Conservation (phyloP, 2,113 vertebrate genomes). For the Mola mola region DNA sequence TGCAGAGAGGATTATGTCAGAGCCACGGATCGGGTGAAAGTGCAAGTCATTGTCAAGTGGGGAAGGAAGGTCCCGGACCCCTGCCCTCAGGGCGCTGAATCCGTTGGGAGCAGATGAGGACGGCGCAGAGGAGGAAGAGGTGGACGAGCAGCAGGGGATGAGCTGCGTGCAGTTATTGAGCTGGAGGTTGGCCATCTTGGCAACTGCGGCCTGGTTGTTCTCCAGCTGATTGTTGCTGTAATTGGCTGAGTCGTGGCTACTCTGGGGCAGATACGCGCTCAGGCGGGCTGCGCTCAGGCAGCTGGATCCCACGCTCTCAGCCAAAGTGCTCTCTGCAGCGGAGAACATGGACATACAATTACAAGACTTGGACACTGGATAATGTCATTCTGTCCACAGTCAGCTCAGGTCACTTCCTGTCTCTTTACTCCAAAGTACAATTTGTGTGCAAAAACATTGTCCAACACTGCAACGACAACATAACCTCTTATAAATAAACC, state of each 20-base stretch:
- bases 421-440: background rate
- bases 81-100: slow-evolving; percentile 62
- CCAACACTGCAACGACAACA: background rate
- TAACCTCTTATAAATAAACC: background rate
- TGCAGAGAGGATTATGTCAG: slow-evolving; percentile 91
- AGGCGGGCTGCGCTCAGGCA: slow-evolving; percentile 90
- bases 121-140: slow-evolving; percentile 40
- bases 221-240: slow-evolving; percentile 98
- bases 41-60: slow-evolving; percentile 91
- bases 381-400: background rate
- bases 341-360: slow-evolving; percentile 41
- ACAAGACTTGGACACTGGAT: background rate
- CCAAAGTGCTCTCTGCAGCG: slow-evolving; percentile 91
- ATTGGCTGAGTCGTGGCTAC: slow-evolving; percentile 97
- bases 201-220: slow-evolving; percentile 92
- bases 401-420: slow-evolving; percentile 1
- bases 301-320: slow-evolving; percentile 91
- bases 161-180: slow-evolving; percentile 86
- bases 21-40: slow-evolving; percentile 91
- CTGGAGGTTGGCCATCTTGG: slow-evolving; percentile 93
- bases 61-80: slow-evolving; percentile 70
- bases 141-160: slow-evolving; percentile 87
- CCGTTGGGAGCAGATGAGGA: slow-evolving; percentile 71
- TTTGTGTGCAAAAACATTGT: too few relatives aligned
- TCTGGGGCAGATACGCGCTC: slow-evolving; percentile 93